These are phyloP conservation scores for Myotis vivesi DNA, from an alignment of 2,797 vertebrate genomes.

Conservation along the genomic window DNA sequence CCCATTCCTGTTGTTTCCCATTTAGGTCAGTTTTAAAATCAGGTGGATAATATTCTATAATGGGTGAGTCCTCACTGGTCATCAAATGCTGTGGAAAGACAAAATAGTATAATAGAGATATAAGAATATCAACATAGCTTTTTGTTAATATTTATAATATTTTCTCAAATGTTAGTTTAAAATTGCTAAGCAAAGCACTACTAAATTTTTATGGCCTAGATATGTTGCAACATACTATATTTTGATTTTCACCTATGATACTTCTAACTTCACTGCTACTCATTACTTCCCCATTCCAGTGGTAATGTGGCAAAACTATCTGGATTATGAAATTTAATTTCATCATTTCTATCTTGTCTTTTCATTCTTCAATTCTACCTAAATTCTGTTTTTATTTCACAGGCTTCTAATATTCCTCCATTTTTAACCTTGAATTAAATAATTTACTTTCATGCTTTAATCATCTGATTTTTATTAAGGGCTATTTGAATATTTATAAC, in stretches of 20 bases:
- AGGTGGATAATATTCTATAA: slow-evolving; percentile 95
- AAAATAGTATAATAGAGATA: slow-evolving; percentile 44
- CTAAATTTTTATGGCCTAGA: slow-evolving; percentile 22
- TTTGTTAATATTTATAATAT: slow-evolving; percentile 23
- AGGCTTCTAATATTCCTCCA: background rate
- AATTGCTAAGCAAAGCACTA: slow-evolving; percentile 48
- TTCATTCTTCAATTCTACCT: background rate
- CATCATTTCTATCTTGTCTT: background rate
- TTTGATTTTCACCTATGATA: slow-evolving; percentile 28
- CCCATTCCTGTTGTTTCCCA: slow-evolving; percentile 99
- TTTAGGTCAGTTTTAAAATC: slow-evolving; percentile 99
- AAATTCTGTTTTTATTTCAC: slow-evolving; percentile 55
- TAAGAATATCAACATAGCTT: background rate
- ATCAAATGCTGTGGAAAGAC: slow-evolving; percentile 91
- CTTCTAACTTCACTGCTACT: background rate
- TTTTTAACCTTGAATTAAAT: slow-evolving; percentile 39
- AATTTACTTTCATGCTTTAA: slow-evolving; percentile 22
- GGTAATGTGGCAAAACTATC: background rate
- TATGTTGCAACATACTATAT: background rate
- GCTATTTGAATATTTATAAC: background rate
- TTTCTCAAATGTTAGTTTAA: background rate
- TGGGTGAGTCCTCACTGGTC: slow-evolving; percentile 91
- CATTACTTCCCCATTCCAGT: background rate
- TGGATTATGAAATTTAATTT: slow-evolving; percentile 27
- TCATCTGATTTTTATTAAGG: slow-evolving; percentile 21